Conservation (phyloP, 2,113 vertebrate genomes). For the Pica pica region DNA sequence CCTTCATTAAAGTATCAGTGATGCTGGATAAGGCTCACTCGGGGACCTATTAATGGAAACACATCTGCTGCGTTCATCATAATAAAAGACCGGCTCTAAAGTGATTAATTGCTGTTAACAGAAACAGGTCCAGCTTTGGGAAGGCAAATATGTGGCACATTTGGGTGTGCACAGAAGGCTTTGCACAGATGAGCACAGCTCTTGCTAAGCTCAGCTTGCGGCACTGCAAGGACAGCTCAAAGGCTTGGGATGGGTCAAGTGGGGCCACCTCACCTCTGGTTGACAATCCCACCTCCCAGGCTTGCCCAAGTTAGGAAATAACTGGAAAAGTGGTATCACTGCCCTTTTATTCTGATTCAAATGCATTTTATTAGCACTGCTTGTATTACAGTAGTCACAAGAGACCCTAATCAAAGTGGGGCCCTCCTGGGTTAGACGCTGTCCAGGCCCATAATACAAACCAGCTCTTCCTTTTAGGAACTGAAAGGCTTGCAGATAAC, state of each 20-base stretch:
- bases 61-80: conserved; percentile 27
- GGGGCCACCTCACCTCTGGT: background rate
- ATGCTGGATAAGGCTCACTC: conserved; percentile 37
- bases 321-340: background rate
- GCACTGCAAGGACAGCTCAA: background rate
- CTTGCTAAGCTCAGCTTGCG: background rate
- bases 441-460: conserved; percentile 34
- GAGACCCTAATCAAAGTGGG: conserved; percentile 44
- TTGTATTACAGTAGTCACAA: background rate
- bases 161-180: background rate
- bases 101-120: conserved; percentile 43
- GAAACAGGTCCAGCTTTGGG: background rate
- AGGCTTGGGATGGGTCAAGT: background rate
- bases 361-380: background rate
- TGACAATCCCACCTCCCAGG: background rate
- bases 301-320: background rate
- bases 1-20: conserved; percentile 35
- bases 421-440: conserved; percentile 24
- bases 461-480: conserved; percentile 26
- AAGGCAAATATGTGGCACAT: background rate
- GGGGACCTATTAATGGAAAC: conserved; percentile 49
- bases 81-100: conserved; percentile 11
- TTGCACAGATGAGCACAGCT: background rate
- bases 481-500: conserved; percentile 24
- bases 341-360: background rate